phyloP scores from a whole-genome alignment of 2,113 vertebrate species.

The Lampris incognitus region DNA sequence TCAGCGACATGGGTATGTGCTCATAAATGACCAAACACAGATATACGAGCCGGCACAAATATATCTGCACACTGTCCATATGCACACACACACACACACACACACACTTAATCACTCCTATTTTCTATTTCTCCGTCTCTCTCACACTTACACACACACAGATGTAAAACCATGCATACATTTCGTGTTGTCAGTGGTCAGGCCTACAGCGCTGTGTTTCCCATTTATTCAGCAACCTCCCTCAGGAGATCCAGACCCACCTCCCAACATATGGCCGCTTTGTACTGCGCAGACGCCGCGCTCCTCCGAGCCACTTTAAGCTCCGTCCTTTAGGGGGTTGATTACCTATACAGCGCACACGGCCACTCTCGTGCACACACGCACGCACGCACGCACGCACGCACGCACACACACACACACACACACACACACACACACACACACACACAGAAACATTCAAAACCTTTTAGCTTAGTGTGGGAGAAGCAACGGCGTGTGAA shows the following conservation, averaged over 20 bases:
- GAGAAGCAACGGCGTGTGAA: background rate
- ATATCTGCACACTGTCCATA: background rate
- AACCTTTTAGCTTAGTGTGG: constrained; percentile 43
- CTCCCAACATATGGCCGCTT: constrained; percentile 61
- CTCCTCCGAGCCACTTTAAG: constrained; percentile 43
- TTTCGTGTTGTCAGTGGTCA: constrained; percentile 45
- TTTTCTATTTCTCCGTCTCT: constrained; percentile 8
- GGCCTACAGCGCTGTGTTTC: constrained; percentile 50
- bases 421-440: constrained; percentile 1
- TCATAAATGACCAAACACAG: constrained; percentile 52
- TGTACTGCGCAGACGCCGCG: constrained; percentile 42
- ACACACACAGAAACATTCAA: constrained; percentile 4
- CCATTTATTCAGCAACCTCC: constrained; percentile 41
- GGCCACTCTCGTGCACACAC: constrained; percentile 27
- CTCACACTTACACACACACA: constrained; percentile 10
- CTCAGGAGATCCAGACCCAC: constrained; percentile 54
- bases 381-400: constrained; percentile 8
- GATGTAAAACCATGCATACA: too few species aligned
- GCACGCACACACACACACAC: constrained; percentile 1
- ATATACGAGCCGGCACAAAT: background rate
- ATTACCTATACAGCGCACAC: constrained; percentile 23
- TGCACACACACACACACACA: constrained; percentile 5
- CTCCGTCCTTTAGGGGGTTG: constrained; percentile 27
- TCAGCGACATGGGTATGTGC: constrained; percentile 29
- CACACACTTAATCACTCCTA: background rate